Percentiles rank a stretch among this genome's conserved stretches.
Evolutionary conservation across 2,113 vertebrate species (phyloP).

Genomic region (Alosa alosa): DNA sequence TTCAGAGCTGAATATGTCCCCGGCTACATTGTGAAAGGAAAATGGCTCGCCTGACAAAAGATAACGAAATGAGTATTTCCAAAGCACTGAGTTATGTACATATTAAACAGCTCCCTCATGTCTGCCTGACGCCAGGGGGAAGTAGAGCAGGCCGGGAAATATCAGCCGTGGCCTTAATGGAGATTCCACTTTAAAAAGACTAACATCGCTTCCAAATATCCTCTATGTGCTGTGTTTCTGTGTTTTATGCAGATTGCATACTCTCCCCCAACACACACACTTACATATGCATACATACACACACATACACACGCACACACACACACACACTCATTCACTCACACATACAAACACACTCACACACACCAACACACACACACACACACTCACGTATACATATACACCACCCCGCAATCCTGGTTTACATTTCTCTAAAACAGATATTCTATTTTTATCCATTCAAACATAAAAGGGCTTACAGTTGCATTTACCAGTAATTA

Average conservation of each 20-base stretch:
- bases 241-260: neutral
- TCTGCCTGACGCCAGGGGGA: slow-evolving; percentile 33
- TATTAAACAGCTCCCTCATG: slow-evolving; percentile 41
- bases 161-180: slow-evolving; percentile 36
- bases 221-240: neutral
- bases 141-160: neutral
- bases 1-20: neutral
- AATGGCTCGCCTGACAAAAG: slow-evolving; percentile 27
- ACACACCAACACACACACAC: too few relatives aligned
- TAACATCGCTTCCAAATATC: neutral
- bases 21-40: slow-evolving; percentile 14
- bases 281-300: too few relatives aligned
- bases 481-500: neutral
- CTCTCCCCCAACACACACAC: too few relatives aligned
- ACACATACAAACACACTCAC: too few relatives aligned
- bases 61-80: slow-evolving; percentile 43
- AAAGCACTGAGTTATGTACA: slow-evolving; percentile 44
- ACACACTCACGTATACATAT: too few relatives aligned
- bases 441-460: neutral
- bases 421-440: neutral
- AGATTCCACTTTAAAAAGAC: slow-evolving; percentile 41
- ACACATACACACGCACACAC: too few relatives aligned
- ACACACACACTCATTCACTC: too few relatives aligned
- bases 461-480: too few relatives aligned
- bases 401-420: neutral